Base-by-base conservation (phyloP, 2,888 invertebrate species). In the Machimus rusticus region DNA sequence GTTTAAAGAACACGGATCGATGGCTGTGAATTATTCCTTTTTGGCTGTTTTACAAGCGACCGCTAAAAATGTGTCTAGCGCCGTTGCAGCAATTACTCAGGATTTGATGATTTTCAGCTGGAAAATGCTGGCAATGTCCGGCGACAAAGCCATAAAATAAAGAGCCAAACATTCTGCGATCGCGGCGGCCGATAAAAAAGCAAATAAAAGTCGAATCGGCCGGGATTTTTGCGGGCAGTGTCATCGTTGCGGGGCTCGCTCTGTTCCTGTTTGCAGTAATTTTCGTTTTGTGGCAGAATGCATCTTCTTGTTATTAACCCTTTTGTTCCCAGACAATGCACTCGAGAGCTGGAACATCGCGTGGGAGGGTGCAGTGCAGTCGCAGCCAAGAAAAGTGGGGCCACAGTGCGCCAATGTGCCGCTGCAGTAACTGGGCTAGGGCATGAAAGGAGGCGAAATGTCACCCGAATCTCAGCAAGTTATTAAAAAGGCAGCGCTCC, bases 271-370 rank as follows among this genome's bases (percentile, higher is more conserved):
- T 43, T 23, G 43, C 39, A 43, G 34, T 46, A 79, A 79, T 46
- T 51, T 28, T 51, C 51, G n/a, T 79, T 46, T 28, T 51, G 23
- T n/a, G 6, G 28, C 16, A 28, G n/a, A 76, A 39, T 51, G 51
- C 46, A 79, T 79, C 79, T 79, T 31, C 79, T 79, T 51, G 79
- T 46, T 31, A 51, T 79, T 79, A 79, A 79, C 19, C 55, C 79
- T 28, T 79, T 79, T 79, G 79, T 79, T 51, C 23, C 31, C 79
- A 14, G 12, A 79, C 79, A 79, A 79, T 28, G 79, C 28, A 14
- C 79, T 28, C 14, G 16, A 14, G n/a, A 23, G 34, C 51, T 14
- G 39, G 28, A 28, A 39, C 8, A 31, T 19, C 5, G 51, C 23
- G 51, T 79, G 79, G 79, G 79, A 4, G 78, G 77, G 55, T 19